phyloP scores from a whole-genome alignment of 2,888 invertebrate genomes.

The Drosophila neutralis region DNA sequence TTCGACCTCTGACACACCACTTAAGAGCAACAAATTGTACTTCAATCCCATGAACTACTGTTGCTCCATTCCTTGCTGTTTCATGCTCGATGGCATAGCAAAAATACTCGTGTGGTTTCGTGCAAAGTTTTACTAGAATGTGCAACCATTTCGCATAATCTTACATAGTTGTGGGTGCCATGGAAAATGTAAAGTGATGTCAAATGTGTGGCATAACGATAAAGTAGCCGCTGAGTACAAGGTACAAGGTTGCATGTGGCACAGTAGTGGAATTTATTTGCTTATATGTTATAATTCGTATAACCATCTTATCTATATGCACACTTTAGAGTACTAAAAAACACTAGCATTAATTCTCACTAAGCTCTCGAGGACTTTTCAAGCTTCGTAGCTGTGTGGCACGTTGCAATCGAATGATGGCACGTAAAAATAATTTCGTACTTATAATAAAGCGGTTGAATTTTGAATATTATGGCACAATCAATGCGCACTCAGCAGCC shows the following conservation, averaged over 20 bases:
- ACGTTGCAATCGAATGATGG: slow-evolving; percentile 33
- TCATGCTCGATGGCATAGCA: slow-evolving; percentile 17
- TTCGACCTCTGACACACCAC: slow-evolving; percentile 31
- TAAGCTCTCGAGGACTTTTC: slow-evolving; percentile 10
- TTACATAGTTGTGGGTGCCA: slow-evolving; percentile 14
- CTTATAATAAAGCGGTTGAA: slow-evolving; percentile 28
- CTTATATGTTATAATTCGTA: slow-evolving; percentile 51
- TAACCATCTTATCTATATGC: slow-evolving; percentile 19
- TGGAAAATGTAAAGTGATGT: slow-evolving; percentile 10
- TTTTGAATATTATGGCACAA: slow-evolving; percentile 25
- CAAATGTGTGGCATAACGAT: slow-evolving; percentile 26
- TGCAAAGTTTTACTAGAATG: slow-evolving; percentile 31
- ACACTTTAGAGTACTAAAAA: slow-evolving; percentile 20
- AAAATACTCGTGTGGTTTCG: slow-evolving; percentile 10
- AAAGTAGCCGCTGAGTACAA: slow-evolving; percentile 22
- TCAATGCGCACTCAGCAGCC: slow-evolving; percentile 25
- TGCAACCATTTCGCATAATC: slow-evolving; percentile 43
- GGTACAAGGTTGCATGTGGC: slow-evolving; percentile 7
- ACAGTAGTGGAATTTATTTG: slow-evolving; percentile 41
- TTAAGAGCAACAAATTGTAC: slow-evolving; percentile 45
- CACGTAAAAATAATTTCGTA: slow-evolving; percentile 57
- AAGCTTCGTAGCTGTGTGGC: slow-evolving; percentile 6
- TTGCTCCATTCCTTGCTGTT: slow-evolving; percentile 9
- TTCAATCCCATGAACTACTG: slow-evolving; percentile 33
- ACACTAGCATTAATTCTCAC: slow-evolving; percentile 29